Conservation (phyloP, 1,140 invertebrate genomes). For the Hirudo medicinalis region DNA sequence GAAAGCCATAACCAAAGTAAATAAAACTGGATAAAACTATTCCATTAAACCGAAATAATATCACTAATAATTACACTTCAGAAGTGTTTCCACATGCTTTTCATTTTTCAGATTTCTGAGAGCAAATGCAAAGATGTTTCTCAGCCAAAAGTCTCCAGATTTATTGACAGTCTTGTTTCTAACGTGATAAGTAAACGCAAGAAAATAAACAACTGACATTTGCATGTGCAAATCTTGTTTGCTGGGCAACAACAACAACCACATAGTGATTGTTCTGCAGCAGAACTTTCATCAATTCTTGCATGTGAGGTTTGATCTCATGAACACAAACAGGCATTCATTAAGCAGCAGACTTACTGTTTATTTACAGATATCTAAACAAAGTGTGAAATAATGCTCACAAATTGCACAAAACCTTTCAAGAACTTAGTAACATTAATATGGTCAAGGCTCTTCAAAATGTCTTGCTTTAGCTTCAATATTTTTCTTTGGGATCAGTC, state of each 20-base stretch:
- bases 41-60: background rate
- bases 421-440: too few species aligned
- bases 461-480: background rate
- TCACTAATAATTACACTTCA: background rate
- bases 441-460: background rate
- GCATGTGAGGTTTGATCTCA: too few species aligned
- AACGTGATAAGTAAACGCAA: background rate
- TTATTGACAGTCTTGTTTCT: conserved; percentile 1
- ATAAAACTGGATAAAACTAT: background rate
- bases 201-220: conserved; percentile 3
- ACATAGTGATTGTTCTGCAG: too few species aligned
- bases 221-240: too few species aligned
- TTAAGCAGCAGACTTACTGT: too few species aligned
- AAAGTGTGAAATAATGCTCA: too few species aligned
- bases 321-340: too few species aligned
- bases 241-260: too few species aligned
- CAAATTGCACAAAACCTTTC: too few species aligned
- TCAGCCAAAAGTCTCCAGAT: conserved; percentile 3
- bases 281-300: too few species aligned
- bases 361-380: too few species aligned
- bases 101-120: background rate
- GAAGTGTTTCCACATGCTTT: too few species aligned
- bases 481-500: background rate
- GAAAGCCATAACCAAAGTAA: conserved; percentile 15
- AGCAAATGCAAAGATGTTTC: conserved; percentile 4